A percentile compares a stretch with the other conserved stretches of the same genome.
Evolutionary conservation across 1,140 invertebrate species (phyloP).

Genomic region (Ips nitidus): DNA sequence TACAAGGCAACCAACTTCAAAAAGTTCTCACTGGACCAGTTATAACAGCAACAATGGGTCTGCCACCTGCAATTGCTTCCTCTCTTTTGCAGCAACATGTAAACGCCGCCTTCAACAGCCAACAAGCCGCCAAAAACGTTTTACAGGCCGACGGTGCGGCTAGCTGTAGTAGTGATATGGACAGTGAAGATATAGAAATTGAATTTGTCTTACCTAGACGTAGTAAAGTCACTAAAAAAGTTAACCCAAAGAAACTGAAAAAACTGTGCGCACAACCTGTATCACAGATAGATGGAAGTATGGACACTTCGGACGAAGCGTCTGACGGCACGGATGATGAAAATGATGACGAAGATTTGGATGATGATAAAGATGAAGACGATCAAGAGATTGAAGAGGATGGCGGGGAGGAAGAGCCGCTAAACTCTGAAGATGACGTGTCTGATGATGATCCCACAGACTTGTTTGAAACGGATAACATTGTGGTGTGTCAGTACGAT

Average conservation of each 20-base stretch:
- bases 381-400: conserved; percentile 75
- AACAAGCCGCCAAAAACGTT: conserved; percentile 45
- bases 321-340: conserved; percentile 68
- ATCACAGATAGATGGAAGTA: conserved; percentile 62
- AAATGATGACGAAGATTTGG: conserved; percentile 65
- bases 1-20: conserved; percentile 65
- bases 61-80: conserved; percentile 75
- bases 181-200: conserved; percentile 34
- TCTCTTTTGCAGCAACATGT: conserved; percentile 83
- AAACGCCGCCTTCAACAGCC: conserved; percentile 67
- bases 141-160: conserved; percentile 48
- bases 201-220: conserved; percentile 37
- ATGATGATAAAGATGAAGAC: conserved; percentile 73
- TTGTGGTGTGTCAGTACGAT: conserved; percentile 99
- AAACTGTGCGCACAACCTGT: too few species aligned
- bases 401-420: conserved; percentile 83
- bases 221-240: conserved; percentile 24
- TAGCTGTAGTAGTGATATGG: conserved; percentile 27
- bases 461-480: conserved; percentile 97
- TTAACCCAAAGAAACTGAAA: not conserved
- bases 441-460: conserved; percentile 95
- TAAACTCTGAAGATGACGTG: conserved; percentile 96
- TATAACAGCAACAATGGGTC: conserved; percentile 81
- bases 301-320: conserved; percentile 76
- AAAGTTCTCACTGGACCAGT: conserved; percentile 77